Evolutionary conservation across 2,888 invertebrate genomes (phyloP).

Genomic region (Aleiodes alternator): DNA sequence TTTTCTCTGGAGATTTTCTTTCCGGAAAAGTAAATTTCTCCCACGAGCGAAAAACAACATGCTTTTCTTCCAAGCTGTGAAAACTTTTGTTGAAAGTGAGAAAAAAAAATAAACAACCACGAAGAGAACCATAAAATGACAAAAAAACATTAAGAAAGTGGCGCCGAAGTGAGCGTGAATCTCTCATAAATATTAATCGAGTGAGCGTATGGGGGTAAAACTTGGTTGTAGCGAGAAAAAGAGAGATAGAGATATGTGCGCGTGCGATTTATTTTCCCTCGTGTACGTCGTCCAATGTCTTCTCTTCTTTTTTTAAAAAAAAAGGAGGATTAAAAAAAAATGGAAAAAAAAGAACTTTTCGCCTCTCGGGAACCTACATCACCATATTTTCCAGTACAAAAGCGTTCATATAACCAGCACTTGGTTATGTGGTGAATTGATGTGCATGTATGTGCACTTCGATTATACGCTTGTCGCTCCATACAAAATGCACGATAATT

Average conservation of each 20-base stretch:
- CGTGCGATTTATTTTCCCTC: conserved; percentile 43
- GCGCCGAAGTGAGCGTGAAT: conserved; percentile 40
- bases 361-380: conserved; percentile 31
- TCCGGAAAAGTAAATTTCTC: conserved; percentile 12
- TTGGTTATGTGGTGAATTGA: no score
- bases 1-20: conserved; percentile 11
- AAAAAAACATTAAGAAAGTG: conserved; percentile 47
- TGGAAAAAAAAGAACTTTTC: conserved; percentile 8
- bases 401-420: no score
- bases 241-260: conserved; percentile 29
- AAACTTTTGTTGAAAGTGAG: conserved; percentile 40
- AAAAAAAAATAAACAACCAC: conserved; percentile 22
- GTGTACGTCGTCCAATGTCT: conserved; percentile 30
- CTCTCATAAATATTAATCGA: conserved; percentile 69
- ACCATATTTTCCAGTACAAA: conserved; percentile 27
- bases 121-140: conserved; percentile 31
- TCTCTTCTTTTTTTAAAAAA: background rate
- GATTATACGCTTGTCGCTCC: conserved; percentile 52
- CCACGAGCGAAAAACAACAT: conserved; percentile 40
- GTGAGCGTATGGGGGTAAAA: conserved; percentile 29
- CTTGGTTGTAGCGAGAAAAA: conserved; percentile 28
- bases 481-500: conserved; percentile 55
- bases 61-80: background rate
- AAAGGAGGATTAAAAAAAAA: background rate
- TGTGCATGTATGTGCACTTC: background rate